Evolutionary conservation across 2,797 vertebrate species (phyloP).

Genomic region (Knipowitschia caucasica): DNA sequence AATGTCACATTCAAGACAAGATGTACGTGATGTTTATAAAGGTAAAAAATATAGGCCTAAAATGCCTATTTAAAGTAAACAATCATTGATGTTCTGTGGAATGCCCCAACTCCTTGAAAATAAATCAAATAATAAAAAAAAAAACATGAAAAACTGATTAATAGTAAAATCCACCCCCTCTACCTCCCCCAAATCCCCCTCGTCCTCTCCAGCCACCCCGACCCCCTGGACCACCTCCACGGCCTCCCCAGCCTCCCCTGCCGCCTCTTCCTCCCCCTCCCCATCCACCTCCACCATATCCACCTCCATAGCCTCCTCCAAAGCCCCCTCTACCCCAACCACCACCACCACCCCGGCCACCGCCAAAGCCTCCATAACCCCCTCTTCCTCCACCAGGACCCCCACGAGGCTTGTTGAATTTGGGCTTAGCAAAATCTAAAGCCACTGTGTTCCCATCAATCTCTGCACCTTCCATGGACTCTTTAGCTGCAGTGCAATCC

Average conservation of each 20-base stretch:
- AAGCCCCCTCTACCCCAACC: slow-evolving; percentile 36
- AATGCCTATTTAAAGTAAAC: slow-evolving; percentile 74
- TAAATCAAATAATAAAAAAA: slow-evolving; percentile 72
- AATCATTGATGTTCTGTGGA: slow-evolving; percentile 78
- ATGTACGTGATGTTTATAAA: slow-evolving; percentile 8
- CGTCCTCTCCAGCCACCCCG: slow-evolving; percentile 37
- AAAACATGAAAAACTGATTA: slow-evolving; percentile 60
- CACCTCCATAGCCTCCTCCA: slow-evolving; percentile 23
- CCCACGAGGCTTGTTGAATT: slow-evolving; percentile 79
- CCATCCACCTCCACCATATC: slow-evolving; percentile 12
- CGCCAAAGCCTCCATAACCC: slow-evolving; percentile 22
- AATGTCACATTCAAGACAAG: slow-evolving; percentile 55
- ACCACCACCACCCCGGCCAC: slow-evolving; percentile 23
- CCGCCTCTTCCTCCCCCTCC: slow-evolving; percentile 39
- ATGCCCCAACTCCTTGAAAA: slow-evolving; percentile 83
- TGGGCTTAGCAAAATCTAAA: slow-evolving; percentile 94
- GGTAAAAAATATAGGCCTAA: slow-evolving; percentile 62
- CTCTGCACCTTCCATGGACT: slow-evolving; percentile 93
- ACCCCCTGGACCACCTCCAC: slow-evolving; percentile 68
- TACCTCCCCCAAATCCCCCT: slow-evolving; percentile 72
- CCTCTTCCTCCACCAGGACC: slow-evolving; percentile 54
- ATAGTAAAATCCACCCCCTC: slow-evolving; percentile 84
- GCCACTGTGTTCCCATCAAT: slow-evolving; percentile 90
- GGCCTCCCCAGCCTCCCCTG: slow-evolving; percentile 45
- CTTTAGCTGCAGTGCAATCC: slow-evolving; percentile 93